Evolutionary conservation across 2,113 vertebrate genomes (phyloP), one percentile per base, ranked within the genome.

Genomic region (Leptobrachium ailaonicum): DNA sequence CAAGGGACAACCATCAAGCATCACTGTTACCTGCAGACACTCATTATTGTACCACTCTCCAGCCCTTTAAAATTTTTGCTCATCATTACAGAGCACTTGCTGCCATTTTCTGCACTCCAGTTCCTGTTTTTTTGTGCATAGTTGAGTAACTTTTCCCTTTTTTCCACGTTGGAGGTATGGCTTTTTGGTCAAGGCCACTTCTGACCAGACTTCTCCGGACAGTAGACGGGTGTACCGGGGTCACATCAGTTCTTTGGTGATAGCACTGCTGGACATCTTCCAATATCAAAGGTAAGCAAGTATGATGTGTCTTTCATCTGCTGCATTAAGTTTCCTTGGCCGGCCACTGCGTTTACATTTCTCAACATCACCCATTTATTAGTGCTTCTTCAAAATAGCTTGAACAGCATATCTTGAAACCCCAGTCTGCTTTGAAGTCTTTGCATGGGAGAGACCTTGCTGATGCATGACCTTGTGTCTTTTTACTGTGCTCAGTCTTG

Each of bases 61-160:
- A 66, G 63, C 1, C 63, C 63, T 66, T 66, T 32, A 32, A 32
- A 50, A 50, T 50, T 50, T 50, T 50, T 4, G 1, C 47, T 50
- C 20, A 66, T 66, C 63, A 66, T n/a, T 32, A n/a, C 11, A 66
- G 63, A 41, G 63, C 63, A 66, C 63, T 5, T 66, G 2, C 1
- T 66, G 63, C n/a, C 63, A 66, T 60, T 60, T 60, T 62, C 58
- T 62, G 58, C 58, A 62, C 58, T 8, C 58, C 58, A 62, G 11
- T 62, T 62, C 11, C 58, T 62, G n/a, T 62, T 6, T 62, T 62
- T 62, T 62, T 12, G 4, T 62, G 58, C 2, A 62, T 62, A 62
- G 3, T 3, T 62, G 58, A 62, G 58, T 62, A 3, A 20, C n/a
- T 62, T 62, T 6, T 6, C 58, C 58, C 20, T 62, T 62, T 1